Evolutionary conservation across 2,888 invertebrate genomes (phyloP).

Genomic region (Crematogaster levior): DNA sequence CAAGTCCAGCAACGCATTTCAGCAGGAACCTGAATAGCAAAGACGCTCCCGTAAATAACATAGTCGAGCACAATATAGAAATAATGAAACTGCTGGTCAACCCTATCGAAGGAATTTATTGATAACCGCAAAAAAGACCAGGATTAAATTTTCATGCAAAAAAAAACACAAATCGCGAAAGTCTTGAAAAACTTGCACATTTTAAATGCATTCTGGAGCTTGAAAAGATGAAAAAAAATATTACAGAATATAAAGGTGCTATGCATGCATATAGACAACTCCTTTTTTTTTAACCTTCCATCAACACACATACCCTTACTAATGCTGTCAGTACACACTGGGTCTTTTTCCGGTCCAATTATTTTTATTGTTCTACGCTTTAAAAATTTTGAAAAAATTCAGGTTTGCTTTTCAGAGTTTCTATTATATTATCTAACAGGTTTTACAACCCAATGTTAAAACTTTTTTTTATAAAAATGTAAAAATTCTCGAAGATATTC

Average conservation of each 20-base stretch:
- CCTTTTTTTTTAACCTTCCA: background rate
- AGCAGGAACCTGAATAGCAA: slow-evolving; percentile 23
- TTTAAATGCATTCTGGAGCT: background rate
- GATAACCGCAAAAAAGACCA: slow-evolving; percentile 13
- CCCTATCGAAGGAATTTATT: background rate
- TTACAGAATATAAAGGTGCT: background rate
- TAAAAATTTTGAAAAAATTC: no score
- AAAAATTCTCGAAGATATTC: no score
- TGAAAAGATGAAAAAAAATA: background rate
- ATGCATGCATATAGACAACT: background rate
- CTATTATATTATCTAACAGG: no score
- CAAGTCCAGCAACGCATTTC: slow-evolving; percentile 15
- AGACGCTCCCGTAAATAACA: slow-evolving; percentile 35
- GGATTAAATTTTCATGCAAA: slow-evolving; percentile 13
- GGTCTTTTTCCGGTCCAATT: no score
- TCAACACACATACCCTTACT: no score
- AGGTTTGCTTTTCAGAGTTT: no score
- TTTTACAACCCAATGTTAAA: no score
- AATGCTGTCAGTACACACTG: no score
- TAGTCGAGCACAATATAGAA: slow-evolving; percentile 54
- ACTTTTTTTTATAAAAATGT: no score
- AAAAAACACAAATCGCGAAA: background rate
- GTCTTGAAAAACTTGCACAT: background rate
- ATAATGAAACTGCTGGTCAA: slow-evolving; percentile 38
- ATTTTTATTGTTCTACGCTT: no score